Base-by-base conservation (phyloP, 2,797 vertebrate species). In the Schizopygopsis pylzovi region DNA sequence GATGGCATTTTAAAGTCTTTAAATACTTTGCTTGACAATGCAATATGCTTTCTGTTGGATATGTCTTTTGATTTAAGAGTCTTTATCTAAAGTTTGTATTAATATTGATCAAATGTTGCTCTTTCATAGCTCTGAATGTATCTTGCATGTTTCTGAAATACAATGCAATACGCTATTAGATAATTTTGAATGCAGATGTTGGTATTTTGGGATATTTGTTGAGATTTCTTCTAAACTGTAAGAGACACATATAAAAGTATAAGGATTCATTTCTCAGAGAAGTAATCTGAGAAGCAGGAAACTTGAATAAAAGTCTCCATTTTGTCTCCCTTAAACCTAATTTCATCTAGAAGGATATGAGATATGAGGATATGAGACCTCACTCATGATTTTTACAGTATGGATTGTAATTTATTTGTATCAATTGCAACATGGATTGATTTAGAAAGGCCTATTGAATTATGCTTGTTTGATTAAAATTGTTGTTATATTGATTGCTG, bases 401-500 rank as follows among this genome's bases (percentile, higher is more conserved):
- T 20, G 37, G 37, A 39, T 2, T 0, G 0, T 68, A 20, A 20
- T 33, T 37, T 54, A 8, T 8, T 11, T 79, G 20, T 65, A 28
- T 18, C 13, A 33, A 28, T 9, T 45, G 4, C 22, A 45, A 47
- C 59, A 25, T n/a, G 56, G 22, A 67, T 79, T 15, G 9, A 11
- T 81, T 56, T 3, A 25, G 8, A 25, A 68, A 13, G 15, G 11
- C 2, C 25, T 49, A 25, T 28, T 82, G 3, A 41, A 82, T 71
- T 71, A 56, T 70, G 8, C 28, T 81, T 67, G 6, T 10, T 65
- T 56, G 5, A 77, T 59, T 56, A 6, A 25, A 79, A 79, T 18
- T 1, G 18, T 56, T 56, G 33, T 70, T 59, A 25, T 49, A 39
- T 54, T 85, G 87, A 86, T 82, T 56, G 54, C 28, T 47, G 52